phyloP scores from a whole-genome alignment of 2,113 vertebrate species.

The Phaethornis superciliosus region DNA sequence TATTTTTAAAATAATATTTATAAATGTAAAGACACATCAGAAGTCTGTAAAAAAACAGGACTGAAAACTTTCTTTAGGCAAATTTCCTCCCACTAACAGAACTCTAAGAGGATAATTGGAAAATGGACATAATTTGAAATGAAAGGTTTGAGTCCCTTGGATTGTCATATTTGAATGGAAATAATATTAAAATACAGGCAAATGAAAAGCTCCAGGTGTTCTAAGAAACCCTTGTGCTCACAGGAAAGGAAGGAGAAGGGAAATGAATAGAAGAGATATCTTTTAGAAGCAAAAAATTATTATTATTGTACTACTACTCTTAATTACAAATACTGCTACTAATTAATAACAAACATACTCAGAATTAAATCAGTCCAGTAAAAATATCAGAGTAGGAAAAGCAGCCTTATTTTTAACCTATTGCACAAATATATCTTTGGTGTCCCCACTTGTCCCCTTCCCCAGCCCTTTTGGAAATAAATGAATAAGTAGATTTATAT shows the following conservation, averaged over 20 bases:
- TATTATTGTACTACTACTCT: neutral
- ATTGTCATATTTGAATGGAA: neutral
- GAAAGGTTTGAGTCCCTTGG: neutral
- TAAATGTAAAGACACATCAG: neutral
- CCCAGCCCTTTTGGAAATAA: neutral
- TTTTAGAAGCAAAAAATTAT: neutral
- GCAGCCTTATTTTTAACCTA: fast-evolving
- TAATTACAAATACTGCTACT: neutral
- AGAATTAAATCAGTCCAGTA: neutral
- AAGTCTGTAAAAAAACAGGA: neutral
- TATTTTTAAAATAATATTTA: neutral
- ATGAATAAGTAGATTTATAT: neutral
- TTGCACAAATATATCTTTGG: neutral
- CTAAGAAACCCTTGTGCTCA: neutral
- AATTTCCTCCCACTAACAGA: neutral
- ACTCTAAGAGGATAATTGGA: neutral
- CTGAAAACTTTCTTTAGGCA: neutral
- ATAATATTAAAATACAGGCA: neutral
- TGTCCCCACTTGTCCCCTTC: neutral
- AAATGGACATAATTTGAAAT: neutral
- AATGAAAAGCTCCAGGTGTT: neutral
- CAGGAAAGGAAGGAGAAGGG: neutral
- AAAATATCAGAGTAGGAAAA: neutral
- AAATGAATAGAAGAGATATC: neutral
- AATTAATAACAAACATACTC: neutral